Percentiles rank a stretch among this genome's conserved stretches.
Evolutionary conservation across 53 echinoderm and acorn worm genomes (phyloP).

Genomic region (Astropecten irregularis): DNA sequence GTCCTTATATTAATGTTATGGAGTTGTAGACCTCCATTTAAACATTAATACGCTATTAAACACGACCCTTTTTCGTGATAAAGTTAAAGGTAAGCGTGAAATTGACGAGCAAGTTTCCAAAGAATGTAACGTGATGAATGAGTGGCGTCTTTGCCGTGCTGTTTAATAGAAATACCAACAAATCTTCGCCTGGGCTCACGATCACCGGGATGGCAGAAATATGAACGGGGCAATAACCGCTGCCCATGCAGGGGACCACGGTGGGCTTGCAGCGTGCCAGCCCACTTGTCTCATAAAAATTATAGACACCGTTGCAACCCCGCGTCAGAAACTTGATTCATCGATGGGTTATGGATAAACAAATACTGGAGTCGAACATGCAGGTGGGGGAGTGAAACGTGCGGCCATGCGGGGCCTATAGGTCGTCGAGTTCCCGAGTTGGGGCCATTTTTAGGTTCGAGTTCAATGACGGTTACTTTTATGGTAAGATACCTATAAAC

Average conservation of each 20-base stretch:
- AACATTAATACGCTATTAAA: not conserved
- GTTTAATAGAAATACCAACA: not conserved
- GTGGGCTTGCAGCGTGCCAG: not conserved
- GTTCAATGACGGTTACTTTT: too few species aligned
- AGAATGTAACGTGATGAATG: not conserved
- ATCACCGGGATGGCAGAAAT: not conserved
- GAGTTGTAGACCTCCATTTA: too few species aligned
- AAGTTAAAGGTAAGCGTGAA: not conserved
- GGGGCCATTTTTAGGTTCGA: too few species aligned
- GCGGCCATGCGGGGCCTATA: too few species aligned
- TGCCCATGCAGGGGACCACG: not conserved
- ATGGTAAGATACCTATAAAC: too few species aligned
- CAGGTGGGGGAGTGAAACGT: too few species aligned
- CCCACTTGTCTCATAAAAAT: constrained; percentile 9
- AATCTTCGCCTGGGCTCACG: not conserved
- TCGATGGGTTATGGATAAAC: constrained; percentile 8
- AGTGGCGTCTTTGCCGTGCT: not conserved
- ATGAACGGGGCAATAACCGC: constrained; percentile 31
- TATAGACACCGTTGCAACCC: not conserved
- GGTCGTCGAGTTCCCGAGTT: too few species aligned
- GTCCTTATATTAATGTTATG: too few species aligned
- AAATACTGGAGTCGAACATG: too few species aligned
- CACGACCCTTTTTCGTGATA: not conserved
- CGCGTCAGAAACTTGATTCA: constrained; percentile 32
- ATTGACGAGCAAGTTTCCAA: not conserved